Conservation (phyloP, 2,797 vertebrate genomes). For the Margarornis squamiger region DNA sequence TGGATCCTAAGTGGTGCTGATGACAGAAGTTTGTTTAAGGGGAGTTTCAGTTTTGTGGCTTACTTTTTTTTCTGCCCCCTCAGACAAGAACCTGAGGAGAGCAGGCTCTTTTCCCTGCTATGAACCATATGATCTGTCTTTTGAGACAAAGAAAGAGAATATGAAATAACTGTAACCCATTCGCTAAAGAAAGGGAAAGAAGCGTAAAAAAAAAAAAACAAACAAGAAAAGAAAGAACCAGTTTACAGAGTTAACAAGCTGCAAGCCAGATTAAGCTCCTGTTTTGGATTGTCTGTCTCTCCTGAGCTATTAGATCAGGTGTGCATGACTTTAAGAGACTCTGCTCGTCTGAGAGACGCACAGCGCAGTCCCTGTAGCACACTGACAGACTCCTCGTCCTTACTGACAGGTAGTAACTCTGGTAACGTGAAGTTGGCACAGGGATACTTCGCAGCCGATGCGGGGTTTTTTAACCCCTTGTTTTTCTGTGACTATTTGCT, state of each 20-base stretch:
- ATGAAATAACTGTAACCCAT: not conserved
- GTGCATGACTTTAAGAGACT: not conserved
- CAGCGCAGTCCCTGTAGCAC: accelerated
- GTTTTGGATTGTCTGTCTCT: not conserved
- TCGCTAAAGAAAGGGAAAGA: not conserved
- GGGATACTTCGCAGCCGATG: accelerated
- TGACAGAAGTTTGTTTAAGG: not conserved
- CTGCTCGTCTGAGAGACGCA: accelerated
- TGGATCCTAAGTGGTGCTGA: not conserved
- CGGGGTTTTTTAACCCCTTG: accelerated
- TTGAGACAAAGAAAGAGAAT: not conserved
- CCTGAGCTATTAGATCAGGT: not conserved
- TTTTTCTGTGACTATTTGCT: not conserved
- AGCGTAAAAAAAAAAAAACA: not conserved
- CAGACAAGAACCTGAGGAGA: not conserved
- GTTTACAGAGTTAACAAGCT: not conserved
- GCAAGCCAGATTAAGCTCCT: not conserved
- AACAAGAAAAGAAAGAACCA: not conserved
- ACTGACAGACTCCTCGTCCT: no score
- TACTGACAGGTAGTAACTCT: accelerated
- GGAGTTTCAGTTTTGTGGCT: not conserved
- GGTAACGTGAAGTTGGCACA: accelerated
- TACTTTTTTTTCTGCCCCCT: not conserved
- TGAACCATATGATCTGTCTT: not conserved
- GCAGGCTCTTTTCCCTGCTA: not conserved